These are phyloP conservation scores for Ophion ellenae DNA, from an alignment of 2,888 invertebrate species.

Conservation along the genomic window DNA sequence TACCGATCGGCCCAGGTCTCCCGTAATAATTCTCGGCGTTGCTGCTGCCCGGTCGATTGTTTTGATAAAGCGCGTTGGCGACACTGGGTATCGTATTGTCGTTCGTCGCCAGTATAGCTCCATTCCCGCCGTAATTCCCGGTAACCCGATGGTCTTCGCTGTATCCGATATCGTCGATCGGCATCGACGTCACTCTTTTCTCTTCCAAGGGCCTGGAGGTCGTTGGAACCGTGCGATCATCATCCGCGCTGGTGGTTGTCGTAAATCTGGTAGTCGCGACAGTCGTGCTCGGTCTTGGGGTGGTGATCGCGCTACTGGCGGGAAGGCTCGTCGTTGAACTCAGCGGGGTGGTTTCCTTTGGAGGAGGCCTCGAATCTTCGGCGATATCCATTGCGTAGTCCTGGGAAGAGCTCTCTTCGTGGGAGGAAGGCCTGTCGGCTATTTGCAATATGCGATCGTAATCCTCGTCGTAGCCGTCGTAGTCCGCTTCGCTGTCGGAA, in stretches of 20 bases:
- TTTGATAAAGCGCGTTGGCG: slow-evolving; percentile 66
- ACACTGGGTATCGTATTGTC: slow-evolving; percentile 64
- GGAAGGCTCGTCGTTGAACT: slow-evolving; percentile 48
- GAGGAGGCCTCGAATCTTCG: slow-evolving; percentile 5
- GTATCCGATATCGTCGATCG: slow-evolving; percentile 70
- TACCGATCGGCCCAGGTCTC: slow-evolving; percentile 29
- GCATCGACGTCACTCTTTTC: slow-evolving; percentile 75
- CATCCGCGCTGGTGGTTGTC: slow-evolving; percentile 12
- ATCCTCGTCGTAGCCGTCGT: slow-evolving; percentile 82
- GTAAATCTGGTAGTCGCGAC: slow-evolving; percentile 47
- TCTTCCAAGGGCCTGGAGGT: slow-evolving; percentile 22
- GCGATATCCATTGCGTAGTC: slow-evolving; percentile 45
- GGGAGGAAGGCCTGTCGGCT: slow-evolving; percentile 1
- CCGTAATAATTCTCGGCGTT: slow-evolving; percentile 66
- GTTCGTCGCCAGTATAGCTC: slow-evolving; percentile 56
- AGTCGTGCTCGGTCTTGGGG: slow-evolving; percentile 64
- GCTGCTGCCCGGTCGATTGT: slow-evolving; percentile 53
- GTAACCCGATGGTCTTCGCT: slow-evolving; percentile 34
- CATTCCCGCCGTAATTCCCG: slow-evolving; percentile 70
- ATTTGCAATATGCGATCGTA: slow-evolving; percentile 69
- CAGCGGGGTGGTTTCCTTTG: slow-evolving; percentile 25
- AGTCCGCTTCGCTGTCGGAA: slow-evolving; percentile 78
- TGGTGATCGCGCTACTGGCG: slow-evolving; percentile 44
- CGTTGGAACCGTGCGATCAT: slow-evolving; percentile 14
- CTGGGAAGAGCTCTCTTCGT: slow-evolving; percentile 33